Conservation (phyloP, 2,113 vertebrate species). For the Grantiella picta region DNA sequence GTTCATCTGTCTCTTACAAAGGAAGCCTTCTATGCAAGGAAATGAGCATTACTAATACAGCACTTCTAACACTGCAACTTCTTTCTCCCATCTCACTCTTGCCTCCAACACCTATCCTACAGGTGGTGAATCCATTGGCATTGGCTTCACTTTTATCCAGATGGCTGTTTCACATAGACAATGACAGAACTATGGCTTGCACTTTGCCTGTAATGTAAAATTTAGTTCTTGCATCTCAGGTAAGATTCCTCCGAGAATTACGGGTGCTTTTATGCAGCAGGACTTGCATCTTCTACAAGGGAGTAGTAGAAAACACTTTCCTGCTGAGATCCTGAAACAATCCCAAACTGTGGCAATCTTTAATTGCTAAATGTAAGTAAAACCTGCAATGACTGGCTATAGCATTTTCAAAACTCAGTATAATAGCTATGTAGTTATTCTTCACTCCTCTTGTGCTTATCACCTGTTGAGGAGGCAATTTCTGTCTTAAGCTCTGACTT, state of each 20-base stretch:
- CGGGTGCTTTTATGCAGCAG: neutral
- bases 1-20: neutral
- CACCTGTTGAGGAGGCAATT: constrained; percentile 52
- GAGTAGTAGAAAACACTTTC: neutral
- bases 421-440: constrained; percentile 33
- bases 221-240: neutral
- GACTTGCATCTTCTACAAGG: neutral
- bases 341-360: neutral
- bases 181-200: neutral
- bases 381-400: neutral
- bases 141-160: neutral
- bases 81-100: neutral
- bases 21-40: neutral
- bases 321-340: neutral
- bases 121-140: neutral
- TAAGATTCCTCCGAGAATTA: neutral
- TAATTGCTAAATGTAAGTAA: constrained; percentile 43
- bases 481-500: constrained; percentile 52
- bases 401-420: constrained; percentile 31
- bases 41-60: neutral
- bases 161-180: neutral
- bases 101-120: neutral
- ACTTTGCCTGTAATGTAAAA: neutral
- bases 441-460: constrained; percentile 38
- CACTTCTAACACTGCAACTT: neutral